Evolutionary conservation across 2,888 invertebrate species (phyloP).

Genomic region (Temnothorax unifasciatus): DNA sequence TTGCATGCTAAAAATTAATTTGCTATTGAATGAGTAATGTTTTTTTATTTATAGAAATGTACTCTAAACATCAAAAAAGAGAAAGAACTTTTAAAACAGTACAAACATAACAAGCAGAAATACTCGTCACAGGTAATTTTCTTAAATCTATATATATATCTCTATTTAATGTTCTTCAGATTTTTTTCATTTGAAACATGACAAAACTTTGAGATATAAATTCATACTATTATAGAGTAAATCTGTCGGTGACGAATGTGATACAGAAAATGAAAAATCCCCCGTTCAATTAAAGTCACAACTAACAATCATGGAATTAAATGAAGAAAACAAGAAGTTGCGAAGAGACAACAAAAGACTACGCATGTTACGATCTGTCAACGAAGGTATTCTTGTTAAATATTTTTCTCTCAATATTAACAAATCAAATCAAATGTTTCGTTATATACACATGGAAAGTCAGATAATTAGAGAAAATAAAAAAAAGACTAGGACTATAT

Average conservation of each 20-base stretch:
- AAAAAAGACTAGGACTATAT: background rate
- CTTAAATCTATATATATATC: background rate
- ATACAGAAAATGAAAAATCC: background rate
- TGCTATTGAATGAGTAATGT: background rate
- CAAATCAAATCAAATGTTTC: background rate
- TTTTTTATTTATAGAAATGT: background rate
- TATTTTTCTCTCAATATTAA: background rate
- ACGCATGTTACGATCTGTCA: conserved; percentile 13
- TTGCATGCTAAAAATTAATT: background rate
- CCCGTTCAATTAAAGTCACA: background rate
- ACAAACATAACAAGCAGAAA: background rate
- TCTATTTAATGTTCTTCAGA: background rate
- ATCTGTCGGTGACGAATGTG: background rate
- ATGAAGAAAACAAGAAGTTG: background rate
- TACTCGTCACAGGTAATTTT: background rate
- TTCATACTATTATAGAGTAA: background rate
- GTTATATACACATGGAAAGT: background rate
- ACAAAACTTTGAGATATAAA: background rate
- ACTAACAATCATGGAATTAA: conserved; percentile 1
- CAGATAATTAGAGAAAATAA: background rate
- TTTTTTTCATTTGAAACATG: too few relatives aligned
- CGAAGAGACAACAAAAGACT: conserved; percentile 11
- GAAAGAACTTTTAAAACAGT: background rate
- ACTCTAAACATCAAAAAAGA: background rate
- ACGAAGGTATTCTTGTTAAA: conserved; percentile 14